These are phyloP conservation scores for Lethenteron reissneri DNA, from an alignment of 2,113 vertebrate species.

Conservation along the genomic window DNA sequence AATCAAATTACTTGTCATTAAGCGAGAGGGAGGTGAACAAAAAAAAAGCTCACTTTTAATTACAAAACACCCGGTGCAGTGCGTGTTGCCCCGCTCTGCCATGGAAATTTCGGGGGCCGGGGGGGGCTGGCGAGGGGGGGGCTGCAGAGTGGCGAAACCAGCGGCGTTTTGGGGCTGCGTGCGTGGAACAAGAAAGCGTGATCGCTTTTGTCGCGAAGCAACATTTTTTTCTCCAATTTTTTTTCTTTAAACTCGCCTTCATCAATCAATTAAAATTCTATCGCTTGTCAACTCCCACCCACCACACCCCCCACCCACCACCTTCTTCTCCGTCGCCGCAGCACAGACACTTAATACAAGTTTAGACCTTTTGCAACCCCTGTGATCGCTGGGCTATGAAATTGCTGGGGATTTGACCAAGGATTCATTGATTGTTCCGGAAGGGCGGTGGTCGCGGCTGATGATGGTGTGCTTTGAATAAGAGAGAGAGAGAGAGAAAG, in stretches of 20 bases:
- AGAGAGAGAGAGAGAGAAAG: too few species aligned
- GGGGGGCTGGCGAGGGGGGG: background rate
- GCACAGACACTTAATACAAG: constrained; percentile 5
- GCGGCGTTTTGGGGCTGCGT: background rate
- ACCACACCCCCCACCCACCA: too few species aligned
- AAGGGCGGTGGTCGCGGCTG: background rate
- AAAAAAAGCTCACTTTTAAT: constrained; percentile 4
- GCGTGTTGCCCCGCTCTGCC: too few species aligned
- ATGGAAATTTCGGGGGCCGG: too few species aligned
- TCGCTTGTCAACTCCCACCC: constrained; percentile 1
- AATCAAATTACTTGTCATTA: constrained; percentile 5
- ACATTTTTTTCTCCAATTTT: too few species aligned
- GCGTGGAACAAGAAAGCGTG: constrained; percentile 1
- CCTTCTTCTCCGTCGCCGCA: background rate
- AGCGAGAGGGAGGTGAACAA: background rate
- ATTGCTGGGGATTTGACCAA: constrained; percentile 1
- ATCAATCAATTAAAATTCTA: constrained; percentile 7
- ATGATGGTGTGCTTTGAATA: too few species aligned
- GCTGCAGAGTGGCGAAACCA: background rate
- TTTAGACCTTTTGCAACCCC: background rate
- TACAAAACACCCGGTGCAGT: constrained; percentile 1
- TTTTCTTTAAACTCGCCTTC: background rate
- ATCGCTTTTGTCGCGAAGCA: background rate
- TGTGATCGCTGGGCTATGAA: constrained; percentile 7
- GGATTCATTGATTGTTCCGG: constrained; percentile 4